These are phyloP conservation scores for Julus scanicus DNA, from an alignment of 2,888 invertebrate species.

Conservation along the genomic window DNA sequence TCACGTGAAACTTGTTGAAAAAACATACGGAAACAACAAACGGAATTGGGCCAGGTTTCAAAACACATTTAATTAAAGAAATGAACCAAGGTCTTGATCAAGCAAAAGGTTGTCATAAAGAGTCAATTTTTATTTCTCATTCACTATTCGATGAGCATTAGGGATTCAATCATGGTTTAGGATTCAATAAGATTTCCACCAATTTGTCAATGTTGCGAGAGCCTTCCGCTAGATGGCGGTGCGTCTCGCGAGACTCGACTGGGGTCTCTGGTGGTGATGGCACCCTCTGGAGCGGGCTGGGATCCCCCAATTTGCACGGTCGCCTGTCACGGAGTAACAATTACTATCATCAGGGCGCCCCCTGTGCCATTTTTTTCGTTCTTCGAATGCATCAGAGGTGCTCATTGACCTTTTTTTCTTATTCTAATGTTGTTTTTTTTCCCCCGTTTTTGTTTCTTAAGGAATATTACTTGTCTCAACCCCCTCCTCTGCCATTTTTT, in stretches of 20 bases:
- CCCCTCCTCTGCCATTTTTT: background rate
- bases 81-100: too few relatives aligned
- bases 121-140: too few relatives aligned
- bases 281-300: conserved; percentile 1
- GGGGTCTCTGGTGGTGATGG: conserved; percentile 6
- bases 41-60: too few relatives aligned
- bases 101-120: too few relatives aligned
- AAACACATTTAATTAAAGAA: too few relatives aligned
- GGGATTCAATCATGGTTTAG: too few relatives aligned
- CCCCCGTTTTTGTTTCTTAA: too few relatives aligned
- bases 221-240: background rate
- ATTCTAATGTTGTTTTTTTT: background rate
- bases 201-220: too few relatives aligned
- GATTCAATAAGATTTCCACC: too few relatives aligned
- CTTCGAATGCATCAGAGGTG: conserved; percentile 34
- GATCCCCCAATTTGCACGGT: conserved; percentile 41
- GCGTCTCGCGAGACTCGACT: background rate
- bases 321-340: conserved; percentile 48
- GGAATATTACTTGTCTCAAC: background rate
- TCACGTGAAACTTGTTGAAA: too few relatives aligned
- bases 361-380: conserved; percentile 31
- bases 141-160: too few relatives aligned
- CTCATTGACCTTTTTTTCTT: conserved; percentile 47
- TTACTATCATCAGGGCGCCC: conserved; percentile 46
- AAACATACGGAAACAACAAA: too few relatives aligned